Percentiles rank a stretch among this genome's conserved stretches.
Conservation (phyloP, 2,888 invertebrate genomes). For the Leptinotarsa tumamoca region DNA sequence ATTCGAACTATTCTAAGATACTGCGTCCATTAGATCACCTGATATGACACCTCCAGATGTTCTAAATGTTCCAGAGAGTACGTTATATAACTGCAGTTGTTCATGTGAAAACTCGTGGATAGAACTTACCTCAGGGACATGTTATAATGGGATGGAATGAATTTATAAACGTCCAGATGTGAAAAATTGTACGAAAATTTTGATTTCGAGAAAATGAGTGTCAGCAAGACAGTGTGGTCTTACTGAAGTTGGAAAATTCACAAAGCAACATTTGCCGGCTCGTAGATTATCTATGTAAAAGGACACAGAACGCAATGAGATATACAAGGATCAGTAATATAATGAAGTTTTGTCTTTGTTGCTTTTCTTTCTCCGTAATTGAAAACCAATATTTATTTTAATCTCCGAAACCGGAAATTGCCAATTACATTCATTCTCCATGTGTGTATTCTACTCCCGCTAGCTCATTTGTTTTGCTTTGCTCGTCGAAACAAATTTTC, state of each 20-base stretch:
- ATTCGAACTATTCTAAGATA: no score
- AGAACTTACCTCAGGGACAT: no score
- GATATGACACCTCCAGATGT: no score
- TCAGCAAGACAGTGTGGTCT: background rate
- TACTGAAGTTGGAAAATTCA: background rate
- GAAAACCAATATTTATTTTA: constrained; percentile 44
- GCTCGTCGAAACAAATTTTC: constrained; percentile 65
- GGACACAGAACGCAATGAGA: background rate
- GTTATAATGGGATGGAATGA: no score
- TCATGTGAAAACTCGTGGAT: no score
- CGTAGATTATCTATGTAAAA: background rate
- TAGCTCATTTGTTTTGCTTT: constrained; percentile 62
- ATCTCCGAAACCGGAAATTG: constrained; percentile 38
- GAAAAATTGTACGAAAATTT: no score
- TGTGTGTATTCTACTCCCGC: constrained; percentile 35
- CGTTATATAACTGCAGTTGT: no score
- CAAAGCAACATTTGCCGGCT: background rate
- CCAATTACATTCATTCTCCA: constrained; percentile 38
- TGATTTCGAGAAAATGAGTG: no score
- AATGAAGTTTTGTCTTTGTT: constrained; percentile 24
- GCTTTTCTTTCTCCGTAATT: constrained; percentile 34
- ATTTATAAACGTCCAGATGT: no score
- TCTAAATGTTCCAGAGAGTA: no score
- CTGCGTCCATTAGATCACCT: no score
- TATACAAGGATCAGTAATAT: constrained; percentile 1